phyloP scores from a whole-genome alignment of 2,113 vertebrate genomes.

The Engystomops pustulosus region DNA sequence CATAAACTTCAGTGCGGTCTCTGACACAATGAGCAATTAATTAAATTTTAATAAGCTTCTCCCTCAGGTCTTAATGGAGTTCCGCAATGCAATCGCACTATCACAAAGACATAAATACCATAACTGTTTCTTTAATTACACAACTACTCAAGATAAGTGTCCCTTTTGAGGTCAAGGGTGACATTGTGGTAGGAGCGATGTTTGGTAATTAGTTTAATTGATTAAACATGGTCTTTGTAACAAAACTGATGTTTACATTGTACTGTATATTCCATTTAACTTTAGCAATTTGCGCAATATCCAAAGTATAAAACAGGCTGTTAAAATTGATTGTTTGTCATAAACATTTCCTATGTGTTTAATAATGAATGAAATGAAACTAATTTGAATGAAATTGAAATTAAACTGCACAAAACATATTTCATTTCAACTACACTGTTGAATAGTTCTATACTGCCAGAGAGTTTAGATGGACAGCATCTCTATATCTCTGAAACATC shows the following conservation, averaged over 20 bases:
- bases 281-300: not conserved
- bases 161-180: slow-evolving; percentile 31
- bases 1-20: slow-evolving; percentile 56
- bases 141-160: slow-evolving; percentile 38
- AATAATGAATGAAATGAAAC: not conserved
- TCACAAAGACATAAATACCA: slow-evolving; percentile 58
- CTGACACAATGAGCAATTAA: slow-evolving; percentile 62
- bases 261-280: not conserved
- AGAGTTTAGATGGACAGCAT: no score
- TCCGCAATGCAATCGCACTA: slow-evolving; percentile 44
- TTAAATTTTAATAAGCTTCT: slow-evolving; percentile 62
- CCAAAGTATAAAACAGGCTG: not conserved
- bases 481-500: no score
- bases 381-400: no score
- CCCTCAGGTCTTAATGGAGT: slow-evolving; percentile 52
- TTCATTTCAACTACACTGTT: no score
- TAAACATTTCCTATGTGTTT: not conserved
- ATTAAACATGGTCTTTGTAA: slow-evolving; percentile 20
- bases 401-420: no score
- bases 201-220: slow-evolving; percentile 14
- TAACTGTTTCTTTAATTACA: slow-evolving; percentile 52
- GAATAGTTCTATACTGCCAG: no score
- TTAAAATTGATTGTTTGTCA: not conserved
- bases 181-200: slow-evolving; percentile 3
- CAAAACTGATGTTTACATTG: not conserved